phyloP scores from a whole-genome alignment of 2,888 invertebrate genomes.

The Orthosia incerta region DNA sequence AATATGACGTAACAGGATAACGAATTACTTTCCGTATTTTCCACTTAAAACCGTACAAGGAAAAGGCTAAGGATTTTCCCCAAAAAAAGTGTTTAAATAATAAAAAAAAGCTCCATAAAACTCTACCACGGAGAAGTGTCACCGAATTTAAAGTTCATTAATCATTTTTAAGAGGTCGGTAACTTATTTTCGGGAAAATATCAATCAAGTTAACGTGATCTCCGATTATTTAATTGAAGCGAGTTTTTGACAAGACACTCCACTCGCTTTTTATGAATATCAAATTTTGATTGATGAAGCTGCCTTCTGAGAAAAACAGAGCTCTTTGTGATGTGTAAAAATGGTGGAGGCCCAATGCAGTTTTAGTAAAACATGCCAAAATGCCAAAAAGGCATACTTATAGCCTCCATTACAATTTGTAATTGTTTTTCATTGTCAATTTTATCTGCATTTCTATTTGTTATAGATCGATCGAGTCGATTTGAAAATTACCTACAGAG shows the following conservation, averaged over 20 bases:
- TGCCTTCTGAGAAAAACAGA: constrained; percentile 15
- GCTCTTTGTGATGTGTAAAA: constrained; percentile 18
- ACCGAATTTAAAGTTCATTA: constrained; percentile 66
- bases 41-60: background rate
- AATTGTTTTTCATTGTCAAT: background rate
- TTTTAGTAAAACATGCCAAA: background rate
- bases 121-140: constrained; percentile 43
- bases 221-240: constrained; percentile 70
- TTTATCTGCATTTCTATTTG: background rate
- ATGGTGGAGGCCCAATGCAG: background rate
- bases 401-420: background rate
- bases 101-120: constrained; percentile 31
- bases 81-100: constrained; percentile 38
- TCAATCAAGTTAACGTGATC: constrained; percentile 69
- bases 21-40: background rate
- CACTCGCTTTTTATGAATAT: constrained; percentile 65
- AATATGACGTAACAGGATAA: background rate
- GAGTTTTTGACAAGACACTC: constrained; percentile 68
- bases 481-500: background rate
- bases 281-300: constrained; percentile 68
- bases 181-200: constrained; percentile 65
- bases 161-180: constrained; percentile 65
- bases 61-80: background rate
- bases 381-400: background rate
- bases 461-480: background rate